Percentiles rank a stretch among this genome's conserved stretches.
These are phyloP conservation scores for Pyrochroa serraticornis DNA, from an alignment of 2,888 invertebrate genomes.

Conservation along the genomic window DNA sequence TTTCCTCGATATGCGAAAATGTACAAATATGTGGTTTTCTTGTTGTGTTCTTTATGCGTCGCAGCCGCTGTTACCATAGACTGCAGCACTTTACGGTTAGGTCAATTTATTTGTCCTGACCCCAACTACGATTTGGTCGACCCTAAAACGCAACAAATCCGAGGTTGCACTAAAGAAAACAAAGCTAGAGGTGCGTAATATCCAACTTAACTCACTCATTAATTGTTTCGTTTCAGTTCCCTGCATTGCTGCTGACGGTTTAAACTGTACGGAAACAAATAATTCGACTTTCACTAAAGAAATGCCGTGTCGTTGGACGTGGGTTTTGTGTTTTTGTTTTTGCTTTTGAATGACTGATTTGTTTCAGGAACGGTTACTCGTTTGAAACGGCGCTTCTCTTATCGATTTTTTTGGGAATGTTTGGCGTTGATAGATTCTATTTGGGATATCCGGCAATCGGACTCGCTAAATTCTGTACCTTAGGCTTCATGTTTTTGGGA, in stretches of 20 bases:
- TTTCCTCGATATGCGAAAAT: too few relatives aligned
- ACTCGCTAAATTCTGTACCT: conserved; percentile 90
- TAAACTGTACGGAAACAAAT: conserved; percentile 80
- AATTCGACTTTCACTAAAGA: conserved; percentile 82
- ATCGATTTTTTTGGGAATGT: conserved; percentile 97
- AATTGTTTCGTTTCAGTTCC: conserved; percentile 63
- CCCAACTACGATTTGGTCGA: conserved; percentile 80
- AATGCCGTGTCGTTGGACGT: conserved; percentile 94
- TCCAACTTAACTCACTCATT: background rate
- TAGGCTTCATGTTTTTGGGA: conserved; percentile 95
- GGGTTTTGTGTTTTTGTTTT: conserved; percentile 62
- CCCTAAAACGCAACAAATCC: conserved; percentile 85
- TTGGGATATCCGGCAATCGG: conserved; percentile 98
- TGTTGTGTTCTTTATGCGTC: too few relatives aligned
- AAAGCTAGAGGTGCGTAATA: conserved; percentile 72
- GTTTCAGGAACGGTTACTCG: conserved; percentile 87
- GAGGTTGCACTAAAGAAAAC: conserved; percentile 79
- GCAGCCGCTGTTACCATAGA: conserved; percentile 56
- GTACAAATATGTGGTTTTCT: too few relatives aligned
- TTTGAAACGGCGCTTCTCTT: conserved; percentile 90
- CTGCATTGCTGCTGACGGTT: conserved; percentile 82
- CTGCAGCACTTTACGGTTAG: conserved; percentile 75
- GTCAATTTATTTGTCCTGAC: conserved; percentile 84
- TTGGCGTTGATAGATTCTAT: conserved; percentile 96
- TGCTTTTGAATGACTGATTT: background rate